Conservation (phyloP, 2,113 vertebrate species). For the Microcebus tavaratra region DNA sequence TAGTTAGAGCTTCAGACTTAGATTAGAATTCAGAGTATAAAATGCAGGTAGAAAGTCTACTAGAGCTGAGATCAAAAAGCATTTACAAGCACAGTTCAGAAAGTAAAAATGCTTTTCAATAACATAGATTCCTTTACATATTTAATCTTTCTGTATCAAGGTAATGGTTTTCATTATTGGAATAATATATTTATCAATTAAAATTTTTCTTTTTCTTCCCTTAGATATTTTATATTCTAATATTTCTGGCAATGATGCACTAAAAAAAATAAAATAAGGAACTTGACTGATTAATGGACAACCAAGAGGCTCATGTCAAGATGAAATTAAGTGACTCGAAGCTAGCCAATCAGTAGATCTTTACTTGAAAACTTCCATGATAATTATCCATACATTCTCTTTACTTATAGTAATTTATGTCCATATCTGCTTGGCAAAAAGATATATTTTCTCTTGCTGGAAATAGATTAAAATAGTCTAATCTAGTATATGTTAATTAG, state of each 20-base stretch:
- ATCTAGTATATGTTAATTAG: neutral
- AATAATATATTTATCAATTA: neutral
- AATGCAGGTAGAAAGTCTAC: neutral
- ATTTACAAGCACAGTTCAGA: neutral
- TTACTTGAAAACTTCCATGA: neutral
- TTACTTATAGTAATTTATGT: neutral
- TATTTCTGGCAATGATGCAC: neutral
- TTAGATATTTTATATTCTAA: neutral
- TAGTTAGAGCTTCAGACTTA: constrained; percentile 10
- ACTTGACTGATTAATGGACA: neutral
- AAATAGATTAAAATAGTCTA: neutral
- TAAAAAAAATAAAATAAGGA: neutral
- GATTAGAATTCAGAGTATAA: constrained; percentile 18
- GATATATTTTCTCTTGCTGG: neutral
- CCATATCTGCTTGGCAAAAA: neutral
- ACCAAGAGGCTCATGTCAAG: neutral
- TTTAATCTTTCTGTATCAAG: neutral
- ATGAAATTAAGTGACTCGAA: neutral
- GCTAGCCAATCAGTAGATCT: neutral
- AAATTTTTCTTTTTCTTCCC: neutral
- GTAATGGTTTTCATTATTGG: neutral
- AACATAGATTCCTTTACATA: neutral
- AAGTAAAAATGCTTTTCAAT: neutral
- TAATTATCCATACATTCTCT: neutral
- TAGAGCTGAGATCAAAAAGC: neutral